These are phyloP conservation scores for Odobenus rosmarus DNA, from an alignment of 2,113 vertebrate species.

Conservation along the genomic window DNA sequence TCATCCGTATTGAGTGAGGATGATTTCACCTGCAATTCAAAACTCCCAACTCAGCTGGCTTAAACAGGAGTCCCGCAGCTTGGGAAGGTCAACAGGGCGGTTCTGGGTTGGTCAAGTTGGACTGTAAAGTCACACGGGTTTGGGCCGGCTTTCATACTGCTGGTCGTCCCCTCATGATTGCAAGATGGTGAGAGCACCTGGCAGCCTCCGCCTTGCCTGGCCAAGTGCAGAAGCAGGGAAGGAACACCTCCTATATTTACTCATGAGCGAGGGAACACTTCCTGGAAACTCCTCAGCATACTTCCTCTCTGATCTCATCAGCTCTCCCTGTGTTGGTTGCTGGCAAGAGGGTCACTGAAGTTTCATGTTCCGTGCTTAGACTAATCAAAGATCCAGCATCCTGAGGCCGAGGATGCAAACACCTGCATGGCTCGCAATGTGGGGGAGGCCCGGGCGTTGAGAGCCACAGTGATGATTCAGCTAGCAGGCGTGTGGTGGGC, in stretches of 20 bases:
- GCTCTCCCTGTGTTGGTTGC: not conserved
- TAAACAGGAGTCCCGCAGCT: not conserved
- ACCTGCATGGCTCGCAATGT: rapidly evolving
- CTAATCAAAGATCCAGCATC: not conserved
- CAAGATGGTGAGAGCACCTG: not conserved
- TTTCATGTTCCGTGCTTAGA: not conserved
- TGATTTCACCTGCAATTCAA: not conserved
- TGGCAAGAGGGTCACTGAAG: not conserved
- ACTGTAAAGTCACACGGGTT: too few relatives aligned
- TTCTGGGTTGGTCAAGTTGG: not conserved
- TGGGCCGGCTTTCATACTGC: not conserved
- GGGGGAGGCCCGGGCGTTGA: not conserved
- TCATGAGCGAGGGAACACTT: not conserved
- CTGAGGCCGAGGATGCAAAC: not conserved
- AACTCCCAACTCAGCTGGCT: not conserved
- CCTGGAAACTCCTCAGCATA: not conserved
- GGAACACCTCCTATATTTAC: not conserved
- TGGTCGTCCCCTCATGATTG: rapidly evolving
- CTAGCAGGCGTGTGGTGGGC: too few relatives aligned
- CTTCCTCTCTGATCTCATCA: not conserved
- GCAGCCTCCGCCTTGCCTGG: not conserved
- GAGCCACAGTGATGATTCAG: not conserved
- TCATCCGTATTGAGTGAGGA: not conserved
- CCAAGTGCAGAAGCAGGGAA: not conserved
- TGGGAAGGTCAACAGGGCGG: not conserved